A percentile compares a stretch with the other conserved stretches of the same genome.
Evolutionary conservation across 1,140 invertebrate genomes (phyloP).

Genomic region (Anastatus disparis): DNA sequence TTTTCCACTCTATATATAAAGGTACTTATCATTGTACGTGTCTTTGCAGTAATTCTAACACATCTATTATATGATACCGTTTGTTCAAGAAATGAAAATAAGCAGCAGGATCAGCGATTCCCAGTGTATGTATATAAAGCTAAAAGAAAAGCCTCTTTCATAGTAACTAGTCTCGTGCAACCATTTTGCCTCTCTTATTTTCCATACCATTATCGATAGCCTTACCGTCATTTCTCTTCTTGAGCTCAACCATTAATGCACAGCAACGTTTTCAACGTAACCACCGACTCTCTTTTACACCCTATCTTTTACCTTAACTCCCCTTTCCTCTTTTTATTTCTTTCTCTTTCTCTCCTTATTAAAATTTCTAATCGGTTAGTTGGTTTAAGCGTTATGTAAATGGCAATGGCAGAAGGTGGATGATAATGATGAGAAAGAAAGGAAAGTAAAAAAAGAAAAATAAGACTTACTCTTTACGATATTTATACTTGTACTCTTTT

Average conservation of each 20-base stretch:
- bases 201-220: slow-evolving; percentile 47
- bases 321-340: too few relatives aligned
- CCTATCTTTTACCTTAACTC: too few relatives aligned
- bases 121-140: too few relatives aligned
- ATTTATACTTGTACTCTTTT: too few relatives aligned
- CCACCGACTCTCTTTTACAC: not conserved
- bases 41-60: slow-evolving; percentile 41
- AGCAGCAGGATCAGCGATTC: slow-evolving; percentile 45
- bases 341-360: slow-evolving; percentile 63
- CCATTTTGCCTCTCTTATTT: too few relatives aligned
- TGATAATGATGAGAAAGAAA: too few relatives aligned
- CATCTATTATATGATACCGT: slow-evolving; percentile 8
- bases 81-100: slow-evolving; percentile 13
- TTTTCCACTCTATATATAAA: too few relatives aligned
- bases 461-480: slow-evolving; percentile 1
- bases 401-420: slow-evolving; percentile 47
- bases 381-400: slow-evolving; percentile 61
- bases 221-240: not conserved
- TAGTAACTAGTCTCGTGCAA: not conserved
- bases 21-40: slow-evolving; percentile 27
- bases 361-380: slow-evolving; percentile 65
- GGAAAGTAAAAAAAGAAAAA: not conserved
- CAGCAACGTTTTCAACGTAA: slow-evolving; percentile 40
- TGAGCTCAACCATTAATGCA: slow-evolving; percentile 49
- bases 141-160: too few relatives aligned